These are phyloP conservation scores for Phenganax marumi DNA, from an alignment of 92 coral and sea anemone species.

Conservation along the genomic window DNA sequence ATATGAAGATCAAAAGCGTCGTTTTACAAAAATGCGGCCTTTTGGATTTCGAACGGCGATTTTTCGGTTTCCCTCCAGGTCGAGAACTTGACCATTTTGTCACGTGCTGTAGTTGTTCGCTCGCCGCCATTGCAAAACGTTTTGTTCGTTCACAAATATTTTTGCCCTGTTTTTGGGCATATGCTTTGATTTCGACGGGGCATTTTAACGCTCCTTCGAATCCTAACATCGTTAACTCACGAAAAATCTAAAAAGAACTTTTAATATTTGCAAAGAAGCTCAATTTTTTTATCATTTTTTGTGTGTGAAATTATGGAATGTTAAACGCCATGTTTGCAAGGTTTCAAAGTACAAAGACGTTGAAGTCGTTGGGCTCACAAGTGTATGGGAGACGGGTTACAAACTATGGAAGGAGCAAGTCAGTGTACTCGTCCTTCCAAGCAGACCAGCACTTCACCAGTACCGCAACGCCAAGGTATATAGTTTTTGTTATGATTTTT, in stretches of 20 bases:
- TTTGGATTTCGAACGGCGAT: no score
- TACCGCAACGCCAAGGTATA: slow-evolving; percentile 20
- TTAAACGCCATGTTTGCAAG: slow-evolving; percentile 38
- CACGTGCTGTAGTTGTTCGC: no score
- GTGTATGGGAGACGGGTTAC: slow-evolving; percentile 44
- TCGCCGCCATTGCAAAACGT: background rate
- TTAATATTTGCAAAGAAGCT: background rate
- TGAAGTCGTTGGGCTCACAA: slow-evolving; percentile 33
- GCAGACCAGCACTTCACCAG: slow-evolving; percentile 25
- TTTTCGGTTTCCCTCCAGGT: no score
- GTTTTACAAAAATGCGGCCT: no score
- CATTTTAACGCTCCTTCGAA: slow-evolving; percentile 32
- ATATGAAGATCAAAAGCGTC: no score
- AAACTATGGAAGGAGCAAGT: slow-evolving; percentile 40
- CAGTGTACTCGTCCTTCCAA: slow-evolving; percentile 30
- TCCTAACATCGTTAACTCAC: background rate
- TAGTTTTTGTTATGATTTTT: background rate
- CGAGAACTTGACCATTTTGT: no score
- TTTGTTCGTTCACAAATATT: background rate
- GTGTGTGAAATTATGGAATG: slow-evolving; percentile 28
- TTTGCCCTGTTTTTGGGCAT: slow-evolving; percentile 42
- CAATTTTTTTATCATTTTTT: slow-evolving; percentile 4
- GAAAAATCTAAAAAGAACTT: background rate
- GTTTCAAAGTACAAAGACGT: slow-evolving; percentile 34
- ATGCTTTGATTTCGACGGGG: slow-evolving; percentile 13